A percentile compares a stretch with the other conserved stretches of the same genome.
Conservation (phyloP, 2,797 vertebrate genomes). For the Amniataba percoides region DNA sequence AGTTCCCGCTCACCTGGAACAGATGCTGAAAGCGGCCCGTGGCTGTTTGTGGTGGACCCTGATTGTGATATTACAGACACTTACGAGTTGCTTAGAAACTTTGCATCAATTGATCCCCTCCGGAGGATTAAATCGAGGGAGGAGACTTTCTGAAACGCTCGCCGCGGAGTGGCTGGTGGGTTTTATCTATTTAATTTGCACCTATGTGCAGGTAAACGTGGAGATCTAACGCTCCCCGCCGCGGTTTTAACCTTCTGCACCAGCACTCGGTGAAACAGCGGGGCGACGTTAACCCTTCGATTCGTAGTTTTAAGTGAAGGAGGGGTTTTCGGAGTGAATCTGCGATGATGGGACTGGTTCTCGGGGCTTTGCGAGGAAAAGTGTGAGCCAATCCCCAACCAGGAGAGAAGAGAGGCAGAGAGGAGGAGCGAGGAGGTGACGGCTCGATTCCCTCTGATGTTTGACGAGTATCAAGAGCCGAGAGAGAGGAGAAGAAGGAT, state of each 20-base stretch:
- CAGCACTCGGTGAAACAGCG: slow-evolving; percentile 26
- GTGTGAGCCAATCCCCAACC: slow-evolving; percentile 60
- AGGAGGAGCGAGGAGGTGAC: slow-evolving; percentile 44
- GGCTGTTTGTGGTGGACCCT: slow-evolving; percentile 73
- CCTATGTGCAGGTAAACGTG: slow-evolving; percentile 29
- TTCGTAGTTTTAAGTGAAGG: slow-evolving; percentile 29
- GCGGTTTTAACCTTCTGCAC: slow-evolving; percentile 47
- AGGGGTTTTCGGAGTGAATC: slow-evolving; percentile 31
- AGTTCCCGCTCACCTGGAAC: slow-evolving; percentile 68
- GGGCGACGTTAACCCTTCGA: slow-evolving; percentile 40
- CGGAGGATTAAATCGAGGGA: slow-evolving; percentile 30
- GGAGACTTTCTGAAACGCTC: slow-evolving; percentile 19
- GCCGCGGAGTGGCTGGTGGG: slow-evolving; percentile 29
- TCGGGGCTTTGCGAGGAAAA: slow-evolving; percentile 33
- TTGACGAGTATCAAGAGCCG: slow-evolving; percentile 60
- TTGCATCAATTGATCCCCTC: slow-evolving; percentile 52
- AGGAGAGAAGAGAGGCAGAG: slow-evolving; percentile 52
- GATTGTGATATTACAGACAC: slow-evolving; percentile 68
- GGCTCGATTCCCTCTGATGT: slow-evolving; percentile 62
- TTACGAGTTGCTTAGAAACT: slow-evolving; percentile 52
- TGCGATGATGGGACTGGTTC: slow-evolving; percentile 47
- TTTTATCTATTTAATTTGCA: slow-evolving; percentile 33
- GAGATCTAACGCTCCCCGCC: slow-evolving; percentile 22
- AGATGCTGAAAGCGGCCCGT: slow-evolving; percentile 73
- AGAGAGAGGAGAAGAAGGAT: slow-evolving; percentile 72